Evolutionary conservation across 2,888 invertebrate species (phyloP).

Genomic region (Microplitis deprimator): DNA sequence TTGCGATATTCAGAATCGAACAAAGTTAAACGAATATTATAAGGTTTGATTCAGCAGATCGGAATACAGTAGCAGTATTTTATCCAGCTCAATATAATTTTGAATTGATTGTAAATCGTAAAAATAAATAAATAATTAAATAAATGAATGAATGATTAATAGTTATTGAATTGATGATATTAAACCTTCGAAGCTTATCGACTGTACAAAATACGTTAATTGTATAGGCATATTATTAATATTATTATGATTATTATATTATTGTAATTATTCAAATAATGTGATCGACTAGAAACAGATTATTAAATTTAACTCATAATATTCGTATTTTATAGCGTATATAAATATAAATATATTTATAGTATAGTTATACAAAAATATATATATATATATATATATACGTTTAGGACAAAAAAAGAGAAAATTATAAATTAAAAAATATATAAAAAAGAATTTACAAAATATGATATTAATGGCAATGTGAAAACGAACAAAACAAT

Average conservation of each 20-base stretch:
- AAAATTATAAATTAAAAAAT: constrained; percentile 37
- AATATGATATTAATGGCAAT: constrained; percentile 44
- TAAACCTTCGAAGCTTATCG: constrained; percentile 63
- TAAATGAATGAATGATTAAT: constrained; percentile 48
- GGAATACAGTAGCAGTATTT: constrained; percentile 44
- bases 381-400: constrained; percentile 42
- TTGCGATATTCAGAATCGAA: constrained; percentile 50
- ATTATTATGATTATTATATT: constrained; percentile 57
- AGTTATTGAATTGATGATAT: constrained; percentile 53
- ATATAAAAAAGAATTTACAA: constrained; percentile 33
- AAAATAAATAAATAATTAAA: constrained; percentile 47
- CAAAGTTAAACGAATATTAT: constrained; percentile 28
- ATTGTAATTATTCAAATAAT: constrained; percentile 58
- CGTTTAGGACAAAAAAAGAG: constrained; percentile 39
- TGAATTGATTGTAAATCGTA: constrained; percentile 35
- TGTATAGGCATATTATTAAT: constrained; percentile 60
- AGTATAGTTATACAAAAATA: too few species aligned
- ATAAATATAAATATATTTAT: neutral
- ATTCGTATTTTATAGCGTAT: constrained; percentile 61
- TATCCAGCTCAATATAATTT: constrained; percentile 9
- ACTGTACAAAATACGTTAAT: constrained; percentile 67
- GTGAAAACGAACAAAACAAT: constrained; percentile 48
- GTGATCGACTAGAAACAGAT: constrained; percentile 57
- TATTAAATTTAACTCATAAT: constrained; percentile 55
- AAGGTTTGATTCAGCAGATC: constrained; percentile 55